Base-by-base conservation (phyloP, 2,113 vertebrate species). In the Elephantulus edwardii region DNA sequence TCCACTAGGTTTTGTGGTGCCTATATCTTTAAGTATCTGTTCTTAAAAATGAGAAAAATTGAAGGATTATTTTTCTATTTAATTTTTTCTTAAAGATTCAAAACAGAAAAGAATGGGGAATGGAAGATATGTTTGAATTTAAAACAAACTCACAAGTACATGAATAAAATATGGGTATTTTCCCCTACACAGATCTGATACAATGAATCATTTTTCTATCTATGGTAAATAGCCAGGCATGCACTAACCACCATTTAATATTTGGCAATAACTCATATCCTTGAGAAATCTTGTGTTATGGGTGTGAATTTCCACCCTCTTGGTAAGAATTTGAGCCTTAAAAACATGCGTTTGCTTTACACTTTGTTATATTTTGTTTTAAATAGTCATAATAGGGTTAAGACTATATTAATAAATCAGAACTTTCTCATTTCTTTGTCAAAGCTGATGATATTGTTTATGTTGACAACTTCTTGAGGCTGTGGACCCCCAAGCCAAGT, bases 351-450 rank as follows among this genome's bases (percentile, higher is more conserved):
- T 40, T 46, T 75, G 30, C n/a, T 20, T 75, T 77, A 58, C 33
- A 91, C 70, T 48, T 68, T 70, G 70, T 52, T 89, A 3, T 52
- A 16, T 90, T 91, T 90, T 89, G 10, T 85, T 92, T 91, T 85
- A 42, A 54, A 17, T 81, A 87, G 26, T 22, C 14, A 52, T 42
- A 70, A 33, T 48, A 74, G 88, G 72, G 20, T 26, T 68, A 44
- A 91, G 91, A 48, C n/a, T 17, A 70, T 83, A 90, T 52, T 68
- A 71, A 56, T 30, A 38, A n/a, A 35, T 48, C 86, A 78, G 89
- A 76, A 44, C 3, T 11, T 38, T 33, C 26, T 19, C 28, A 85
- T 60, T 30, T 78, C 19, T 85, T 64, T 82, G 84, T 71, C 62
- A 94, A 92, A 60, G 40, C 54, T 58, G 75, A 58, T 40, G 48